Conservation (phyloP, 2,888 invertebrate genomes). For the Conus canariensis region DNA sequence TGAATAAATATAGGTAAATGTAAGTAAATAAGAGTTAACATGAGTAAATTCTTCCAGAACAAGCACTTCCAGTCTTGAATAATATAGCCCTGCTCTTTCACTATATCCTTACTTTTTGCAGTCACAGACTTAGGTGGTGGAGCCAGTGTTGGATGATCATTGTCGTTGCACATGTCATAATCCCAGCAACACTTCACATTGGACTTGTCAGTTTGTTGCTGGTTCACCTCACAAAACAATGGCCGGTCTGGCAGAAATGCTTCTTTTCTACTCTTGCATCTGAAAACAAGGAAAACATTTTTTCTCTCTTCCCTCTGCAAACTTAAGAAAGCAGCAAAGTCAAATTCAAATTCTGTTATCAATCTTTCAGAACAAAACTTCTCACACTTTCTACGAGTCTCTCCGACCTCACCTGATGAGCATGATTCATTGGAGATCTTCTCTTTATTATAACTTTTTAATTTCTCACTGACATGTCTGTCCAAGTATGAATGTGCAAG, state of each 20-base stretch:
- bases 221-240: conserved; percentile 55
- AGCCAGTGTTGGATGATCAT: conserved; percentile 58
- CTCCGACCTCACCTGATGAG: no score
- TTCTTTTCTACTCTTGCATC: conserved; percentile 55
- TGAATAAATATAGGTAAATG: no score
- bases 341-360: neutral
- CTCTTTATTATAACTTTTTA: no score
- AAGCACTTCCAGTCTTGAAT: no score
- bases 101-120: neutral
- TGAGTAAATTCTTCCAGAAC: no score
- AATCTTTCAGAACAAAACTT: no score
- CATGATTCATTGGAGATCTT: no score
- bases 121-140: conserved; percentile 47
- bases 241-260: conserved; percentile 55
- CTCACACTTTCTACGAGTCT: no score
- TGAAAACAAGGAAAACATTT: conserved; percentile 41
- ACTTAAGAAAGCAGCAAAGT: neutral
- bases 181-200: conserved; percentile 66
- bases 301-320: neutral
- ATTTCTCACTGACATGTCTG: no score
- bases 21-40: no score
- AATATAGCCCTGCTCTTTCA: neutral
- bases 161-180: conserved; percentile 64
- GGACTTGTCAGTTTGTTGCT: conserved; percentile 30
- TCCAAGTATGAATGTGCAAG: no score